Percentiles rank a stretch among this genome's conserved stretches.
Conservation (phyloP, 2,113 vertebrate species). For the Cercopithecus mona region DNA sequence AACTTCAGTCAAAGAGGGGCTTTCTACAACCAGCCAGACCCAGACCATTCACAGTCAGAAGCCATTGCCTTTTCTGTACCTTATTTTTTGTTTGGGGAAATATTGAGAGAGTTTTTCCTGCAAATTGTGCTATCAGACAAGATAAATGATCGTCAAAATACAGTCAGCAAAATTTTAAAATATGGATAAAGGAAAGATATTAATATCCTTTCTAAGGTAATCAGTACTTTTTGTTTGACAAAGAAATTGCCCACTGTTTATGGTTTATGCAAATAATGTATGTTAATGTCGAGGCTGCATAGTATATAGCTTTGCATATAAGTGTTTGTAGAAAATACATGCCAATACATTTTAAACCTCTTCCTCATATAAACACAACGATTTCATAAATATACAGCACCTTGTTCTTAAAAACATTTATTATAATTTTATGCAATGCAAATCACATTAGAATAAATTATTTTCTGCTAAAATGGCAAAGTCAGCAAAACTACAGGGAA, state of each 20-base stretch:
- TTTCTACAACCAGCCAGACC: background rate
- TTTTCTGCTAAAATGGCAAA: slow-evolving; percentile 64
- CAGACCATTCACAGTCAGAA: background rate
- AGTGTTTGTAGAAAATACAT: slow-evolving; percentile 62
- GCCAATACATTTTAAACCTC: slow-evolving; percentile 69
- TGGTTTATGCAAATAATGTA: slow-evolving; percentile 76
- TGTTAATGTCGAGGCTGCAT: slow-evolving; percentile 60
- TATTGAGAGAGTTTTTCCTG: slow-evolving; percentile 17
- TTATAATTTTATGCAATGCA: slow-evolving; percentile 81
- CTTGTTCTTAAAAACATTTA: slow-evolving; percentile 78
- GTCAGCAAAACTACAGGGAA: slow-evolving; percentile 71
- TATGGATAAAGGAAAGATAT: slow-evolving; percentile 69
- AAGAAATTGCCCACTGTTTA: slow-evolving; percentile 78
- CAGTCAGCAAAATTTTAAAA: slow-evolving; percentile 70
- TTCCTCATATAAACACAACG: slow-evolving; percentile 59
- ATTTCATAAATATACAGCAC: slow-evolving; percentile 78
- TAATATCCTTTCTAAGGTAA: slow-evolving; percentile 78
- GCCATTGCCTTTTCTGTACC: background rate
- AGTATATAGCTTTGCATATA: slow-evolving; percentile 52
- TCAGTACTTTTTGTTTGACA: slow-evolving; percentile 80
- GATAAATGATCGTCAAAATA: slow-evolving; percentile 72
- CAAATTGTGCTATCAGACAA: slow-evolving; percentile 46
- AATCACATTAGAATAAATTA: slow-evolving; percentile 79
- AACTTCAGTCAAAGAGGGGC: slow-evolving; percentile 11
- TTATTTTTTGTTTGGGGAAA: slow-evolving; percentile 24